A percentile compares a stretch with the other conserved stretches of the same genome.
Conservation (phyloP, 2,888 invertebrate genomes). For the Amblyteles armatorius region DNA sequence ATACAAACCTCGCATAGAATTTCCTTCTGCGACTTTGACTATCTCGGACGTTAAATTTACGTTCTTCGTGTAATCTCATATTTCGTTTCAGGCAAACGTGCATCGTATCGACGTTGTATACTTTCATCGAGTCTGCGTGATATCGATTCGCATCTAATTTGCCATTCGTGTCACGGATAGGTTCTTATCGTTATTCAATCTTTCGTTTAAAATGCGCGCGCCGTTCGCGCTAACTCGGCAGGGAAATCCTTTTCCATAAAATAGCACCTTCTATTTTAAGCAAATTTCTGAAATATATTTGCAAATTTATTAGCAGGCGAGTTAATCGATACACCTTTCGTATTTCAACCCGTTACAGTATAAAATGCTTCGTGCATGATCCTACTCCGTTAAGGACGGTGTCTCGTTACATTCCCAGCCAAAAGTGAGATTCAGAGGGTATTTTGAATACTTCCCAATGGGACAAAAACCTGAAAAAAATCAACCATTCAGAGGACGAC, state of each 20-base stretch:
- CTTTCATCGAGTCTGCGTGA: background rate
- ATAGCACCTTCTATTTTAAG: too few relatives aligned
- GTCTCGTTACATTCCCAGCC: too few relatives aligned
- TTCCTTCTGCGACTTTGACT: constrained; percentile 4
- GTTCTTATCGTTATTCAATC: background rate
- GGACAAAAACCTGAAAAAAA: too few relatives aligned
- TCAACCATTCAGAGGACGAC: too few relatives aligned
- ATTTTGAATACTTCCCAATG: too few relatives aligned
- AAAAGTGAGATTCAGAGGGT: too few relatives aligned
- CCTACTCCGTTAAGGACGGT: background rate
- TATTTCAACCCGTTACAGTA: constrained; percentile 79
- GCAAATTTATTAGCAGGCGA: too few relatives aligned
- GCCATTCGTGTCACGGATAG: background rate
- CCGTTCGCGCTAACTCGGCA: too few relatives aligned
- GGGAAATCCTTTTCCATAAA: too few relatives aligned
- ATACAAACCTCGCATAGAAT: background rate
- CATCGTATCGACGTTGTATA: background rate
- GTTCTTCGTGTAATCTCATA: background rate
- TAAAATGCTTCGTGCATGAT: constrained; percentile 64
- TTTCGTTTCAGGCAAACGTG: background rate
- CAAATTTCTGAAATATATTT: too few relatives aligned
- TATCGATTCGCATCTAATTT: background rate
- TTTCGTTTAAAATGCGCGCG: too few relatives aligned
- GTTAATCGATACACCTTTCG: constrained; percentile 75
- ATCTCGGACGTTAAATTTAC: background rate